Conservation (phyloP, 2,113 vertebrate species). For the Phaetusa simplex region DNA sequence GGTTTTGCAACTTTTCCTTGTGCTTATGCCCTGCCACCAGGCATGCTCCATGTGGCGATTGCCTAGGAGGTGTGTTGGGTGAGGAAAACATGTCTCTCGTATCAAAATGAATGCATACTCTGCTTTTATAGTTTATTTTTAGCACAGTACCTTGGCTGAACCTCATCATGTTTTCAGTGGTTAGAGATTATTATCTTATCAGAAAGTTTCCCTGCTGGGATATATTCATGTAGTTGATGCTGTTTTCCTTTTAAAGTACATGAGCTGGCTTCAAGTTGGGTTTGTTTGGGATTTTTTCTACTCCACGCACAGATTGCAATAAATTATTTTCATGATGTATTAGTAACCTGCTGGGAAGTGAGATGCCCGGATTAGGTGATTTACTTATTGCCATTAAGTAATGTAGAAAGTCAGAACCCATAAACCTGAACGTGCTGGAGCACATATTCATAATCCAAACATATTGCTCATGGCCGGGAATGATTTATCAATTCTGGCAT, state of each 20-base stretch:
- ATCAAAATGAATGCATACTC: neutral
- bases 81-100: neutral
- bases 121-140: neutral
- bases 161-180: neutral
- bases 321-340: neutral
- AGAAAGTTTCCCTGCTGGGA: neutral
- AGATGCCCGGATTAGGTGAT: neutral
- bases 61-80: neutral
- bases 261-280: neutral
- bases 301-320: neutral
- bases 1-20: neutral
- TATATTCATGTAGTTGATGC: neutral
- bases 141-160: neutral
- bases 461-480: neutral
- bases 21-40: neutral
- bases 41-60: neutral
- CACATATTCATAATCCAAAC: neutral
- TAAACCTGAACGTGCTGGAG: neutral
- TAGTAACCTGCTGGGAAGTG: neutral
- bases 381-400: neutral
- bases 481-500: neutral
- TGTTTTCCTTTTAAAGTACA: neutral
- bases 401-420: neutral
- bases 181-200: neutral
- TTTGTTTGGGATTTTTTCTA: neutral